A percentile compares a stretch with the other conserved stretches of the same genome.
Conservation (phyloP, 2,113 vertebrate genomes). For the Perccottus glenii region DNA sequence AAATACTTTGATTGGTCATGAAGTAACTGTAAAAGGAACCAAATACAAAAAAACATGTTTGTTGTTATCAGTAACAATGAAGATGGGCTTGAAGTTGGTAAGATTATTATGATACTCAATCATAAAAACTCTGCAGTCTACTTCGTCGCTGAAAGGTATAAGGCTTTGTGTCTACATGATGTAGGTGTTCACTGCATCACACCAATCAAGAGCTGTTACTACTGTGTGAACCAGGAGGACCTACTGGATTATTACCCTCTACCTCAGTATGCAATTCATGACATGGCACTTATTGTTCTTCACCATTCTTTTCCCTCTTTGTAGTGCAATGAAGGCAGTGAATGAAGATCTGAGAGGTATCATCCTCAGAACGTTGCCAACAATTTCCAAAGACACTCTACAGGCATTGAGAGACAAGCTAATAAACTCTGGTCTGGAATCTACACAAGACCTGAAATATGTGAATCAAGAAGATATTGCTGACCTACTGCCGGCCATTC, state of each 20-base stretch:
- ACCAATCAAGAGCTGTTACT: conserved; percentile 8
- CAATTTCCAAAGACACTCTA: background rate
- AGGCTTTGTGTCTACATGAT: background rate
- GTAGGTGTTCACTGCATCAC: background rate
- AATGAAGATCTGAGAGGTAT: background rate
- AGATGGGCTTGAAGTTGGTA: too few species aligned
- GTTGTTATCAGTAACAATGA: conserved; percentile 5
- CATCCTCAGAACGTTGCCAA: conserved; percentile 2
- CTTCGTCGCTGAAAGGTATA: conserved; percentile 1
- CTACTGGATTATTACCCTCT: conserved; percentile 40
- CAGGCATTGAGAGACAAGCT: too few species aligned
- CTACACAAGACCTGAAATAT: conserved; percentile 11
- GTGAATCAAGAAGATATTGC: background rate
- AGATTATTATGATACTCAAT: conserved; percentile 24
- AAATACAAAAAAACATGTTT: conserved; percentile 40
- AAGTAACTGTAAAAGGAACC: conserved; percentile 40
- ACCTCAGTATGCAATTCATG: conserved; percentile 11
- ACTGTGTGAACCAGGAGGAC: conserved; percentile 25
- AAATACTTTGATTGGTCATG: conserved; percentile 41
- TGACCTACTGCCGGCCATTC: conserved; percentile 1
- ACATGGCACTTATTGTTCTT: conserved; percentile 29
- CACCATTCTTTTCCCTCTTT: conserved; percentile 16
- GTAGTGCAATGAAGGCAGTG: background rate
- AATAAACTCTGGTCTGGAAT: background rate
- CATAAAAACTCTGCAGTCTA: conserved; percentile 13